Evolutionary conservation across 2,888 invertebrate genomes (phyloP).

Genomic region (Heliothis peltigera): DNA sequence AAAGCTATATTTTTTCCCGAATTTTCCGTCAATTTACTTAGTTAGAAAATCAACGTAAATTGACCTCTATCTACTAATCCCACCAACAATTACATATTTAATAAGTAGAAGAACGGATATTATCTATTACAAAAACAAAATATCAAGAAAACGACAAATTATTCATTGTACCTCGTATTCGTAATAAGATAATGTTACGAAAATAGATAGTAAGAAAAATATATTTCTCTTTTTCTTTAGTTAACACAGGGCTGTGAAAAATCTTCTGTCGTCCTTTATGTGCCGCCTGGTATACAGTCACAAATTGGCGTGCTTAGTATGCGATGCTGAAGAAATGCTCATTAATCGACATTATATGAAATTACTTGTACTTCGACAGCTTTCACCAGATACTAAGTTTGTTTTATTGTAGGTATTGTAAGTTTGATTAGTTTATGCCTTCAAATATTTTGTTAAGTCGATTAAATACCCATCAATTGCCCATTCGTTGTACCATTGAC

Average conservation of each 20-base stretch:
- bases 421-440: background rate
- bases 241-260: conserved; percentile 14
- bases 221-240: conserved; percentile 2
- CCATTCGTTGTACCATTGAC: too few relatives aligned
- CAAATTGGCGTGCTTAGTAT: conserved; percentile 34
- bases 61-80: too few relatives aligned
- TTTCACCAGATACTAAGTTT: background rate
- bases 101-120: too few relatives aligned
- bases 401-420: background rate
- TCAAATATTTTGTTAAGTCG: too few relatives aligned
- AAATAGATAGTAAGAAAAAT: background rate
- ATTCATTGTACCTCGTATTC: conserved; percentile 1
- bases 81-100: too few relatives aligned
- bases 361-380: conserved; percentile 4
- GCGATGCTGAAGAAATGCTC: conserved; percentile 20
- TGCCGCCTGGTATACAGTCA: conserved; percentile 18
- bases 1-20: too few relatives aligned
- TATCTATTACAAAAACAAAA: too few relatives aligned
- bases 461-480: too few relatives aligned
- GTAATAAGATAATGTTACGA: background rate
- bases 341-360: conserved; percentile 30
- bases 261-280: conserved; percentile 14
- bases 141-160: background rate
- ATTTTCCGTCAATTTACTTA: too few relatives aligned
- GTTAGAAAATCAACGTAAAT: too few relatives aligned